A percentile compares a stretch with the other conserved stretches of the same genome.
These are phyloP conservation scores for Amblyteles armatorius DNA, from an alignment of 2,888 invertebrate species.

Conservation along the genomic window DNA sequence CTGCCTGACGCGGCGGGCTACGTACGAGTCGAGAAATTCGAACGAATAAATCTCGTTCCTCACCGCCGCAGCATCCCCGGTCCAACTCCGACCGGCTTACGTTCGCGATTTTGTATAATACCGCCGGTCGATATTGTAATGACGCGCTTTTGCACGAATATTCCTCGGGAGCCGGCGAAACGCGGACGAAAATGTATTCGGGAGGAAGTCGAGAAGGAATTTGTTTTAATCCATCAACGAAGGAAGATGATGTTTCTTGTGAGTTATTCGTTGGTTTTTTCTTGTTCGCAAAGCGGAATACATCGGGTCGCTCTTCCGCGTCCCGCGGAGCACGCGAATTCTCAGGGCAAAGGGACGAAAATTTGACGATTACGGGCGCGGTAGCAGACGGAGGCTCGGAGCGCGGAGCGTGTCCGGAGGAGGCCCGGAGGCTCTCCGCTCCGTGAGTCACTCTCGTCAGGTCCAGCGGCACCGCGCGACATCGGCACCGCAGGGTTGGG, in stretches of 20 bases:
- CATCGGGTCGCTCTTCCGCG: slow-evolving; percentile 56
- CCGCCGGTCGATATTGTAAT: slow-evolving; percentile 57
- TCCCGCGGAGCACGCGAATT: slow-evolving; percentile 39
- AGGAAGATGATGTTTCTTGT: slow-evolving; percentile 40
- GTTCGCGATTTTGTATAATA: slow-evolving; percentile 61
- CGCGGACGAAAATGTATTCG: slow-evolving; percentile 39
- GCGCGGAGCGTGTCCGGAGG: slow-evolving; percentile 46
- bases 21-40: slow-evolving; percentile 76
- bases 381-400: slow-evolving; percentile 39
- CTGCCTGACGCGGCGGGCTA: slow-evolving; percentile 37
- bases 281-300: neutral
- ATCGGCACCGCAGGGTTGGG: slow-evolving; percentile 52
- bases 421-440: slow-evolving; percentile 20
- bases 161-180: slow-evolving; percentile 21
- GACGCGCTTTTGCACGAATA: slow-evolving; percentile 37
- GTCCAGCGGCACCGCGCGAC: slow-evolving; percentile 56
- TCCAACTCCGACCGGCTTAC: slow-evolving; percentile 61
- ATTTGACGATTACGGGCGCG: slow-evolving; percentile 50
- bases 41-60: slow-evolving; percentile 82
- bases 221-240: slow-evolving; percentile 54
- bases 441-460: slow-evolving; percentile 78
- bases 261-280: slow-evolving; percentile 34
- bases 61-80: slow-evolving; percentile 63
- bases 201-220: slow-evolving; percentile 57
- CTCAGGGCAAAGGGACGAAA: slow-evolving; percentile 54